These are phyloP conservation scores for Drusus annulatus DNA, from an alignment of 1,140 invertebrate species.

Conservation along the genomic window DNA sequence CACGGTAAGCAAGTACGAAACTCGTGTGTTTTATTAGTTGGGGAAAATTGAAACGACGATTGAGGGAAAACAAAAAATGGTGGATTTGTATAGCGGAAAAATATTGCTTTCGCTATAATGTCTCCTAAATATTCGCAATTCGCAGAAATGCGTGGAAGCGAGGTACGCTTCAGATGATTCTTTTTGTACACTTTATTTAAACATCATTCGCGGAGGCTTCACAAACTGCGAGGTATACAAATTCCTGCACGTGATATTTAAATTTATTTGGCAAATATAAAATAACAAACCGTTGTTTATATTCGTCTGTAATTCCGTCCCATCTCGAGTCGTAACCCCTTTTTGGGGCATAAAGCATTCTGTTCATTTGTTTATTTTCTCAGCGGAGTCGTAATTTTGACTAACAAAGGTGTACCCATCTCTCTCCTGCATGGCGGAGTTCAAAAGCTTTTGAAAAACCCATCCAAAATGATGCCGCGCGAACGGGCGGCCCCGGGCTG, in stretches of 20 bases:
- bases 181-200: conserved; percentile 14
- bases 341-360: conserved; percentile 51
- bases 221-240: conserved; percentile 29
- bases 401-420: conserved; percentile 53
- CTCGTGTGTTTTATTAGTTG: too few relatives aligned
- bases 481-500: conserved; percentile 43
- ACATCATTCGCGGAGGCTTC: conserved; percentile 5
- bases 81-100: conserved; percentile 1
- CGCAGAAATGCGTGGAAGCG: conserved; percentile 4
- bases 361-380: conserved; percentile 59
- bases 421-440: conserved; percentile 37
- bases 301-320: conserved; percentile 52
- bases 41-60: too few relatives aligned
- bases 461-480: conserved; percentile 50
- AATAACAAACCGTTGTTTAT: conserved; percentile 57
- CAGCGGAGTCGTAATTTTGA: conserved; percentile 58
- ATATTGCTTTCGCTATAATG: not conserved
- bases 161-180: conserved; percentile 9
- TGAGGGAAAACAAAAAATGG: not conserved
- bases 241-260: conserved; percentile 47
- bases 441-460: conserved; percentile 58
- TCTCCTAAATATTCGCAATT: conserved; percentile 25
- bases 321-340: conserved; percentile 50
- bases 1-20: too few relatives aligned
- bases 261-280: conserved; percentile 58